These are phyloP conservation scores for Clunio marinus DNA, from an alignment of 2,888 invertebrate genomes.

Conservation along the genomic window DNA sequence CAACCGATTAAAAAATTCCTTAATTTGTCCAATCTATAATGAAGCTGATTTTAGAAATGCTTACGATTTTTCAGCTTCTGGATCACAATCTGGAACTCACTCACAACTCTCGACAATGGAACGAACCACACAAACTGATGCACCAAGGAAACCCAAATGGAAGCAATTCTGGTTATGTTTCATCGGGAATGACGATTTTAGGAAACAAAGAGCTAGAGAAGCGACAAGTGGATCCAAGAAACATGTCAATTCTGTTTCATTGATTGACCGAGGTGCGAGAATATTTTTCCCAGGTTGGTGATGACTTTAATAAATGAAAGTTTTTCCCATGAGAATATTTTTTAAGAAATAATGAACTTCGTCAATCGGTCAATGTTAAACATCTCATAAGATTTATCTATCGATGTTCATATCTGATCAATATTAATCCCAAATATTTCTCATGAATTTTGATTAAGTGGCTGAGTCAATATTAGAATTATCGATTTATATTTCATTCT, in stretches of 20 bases:
- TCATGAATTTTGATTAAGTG: too few relatives aligned
- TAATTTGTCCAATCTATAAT: constrained; percentile 62
- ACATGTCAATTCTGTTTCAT: constrained; percentile 79
- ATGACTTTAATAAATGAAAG: too few relatives aligned
- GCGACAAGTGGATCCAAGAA: constrained; percentile 53
- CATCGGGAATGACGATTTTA: constrained; percentile 70
- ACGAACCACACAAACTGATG: constrained; percentile 77
- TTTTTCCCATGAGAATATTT: too few relatives aligned
- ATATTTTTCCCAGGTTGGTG: constrained; percentile 71
- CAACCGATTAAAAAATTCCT: constrained; percentile 54
- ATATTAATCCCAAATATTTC: too few relatives aligned
- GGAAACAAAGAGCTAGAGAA: constrained; percentile 68
- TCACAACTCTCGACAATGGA: constrained; percentile 73
- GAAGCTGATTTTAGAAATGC: constrained; percentile 51
- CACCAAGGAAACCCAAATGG: constrained; percentile 67
- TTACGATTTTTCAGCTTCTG: constrained; percentile 30
- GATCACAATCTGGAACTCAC: constrained; percentile 46
- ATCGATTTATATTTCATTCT: too few relatives aligned
- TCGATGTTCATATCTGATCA: too few relatives aligned
- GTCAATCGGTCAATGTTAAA: too few relatives aligned
- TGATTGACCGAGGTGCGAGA: constrained; percentile 77
- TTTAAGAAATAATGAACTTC: too few relatives aligned
- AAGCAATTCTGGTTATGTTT: constrained; percentile 76
- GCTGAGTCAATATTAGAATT: too few relatives aligned
- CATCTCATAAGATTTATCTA: too few relatives aligned